Conservation (phyloP, 2,113 vertebrate species). For the Nesoenas mayeri region DNA sequence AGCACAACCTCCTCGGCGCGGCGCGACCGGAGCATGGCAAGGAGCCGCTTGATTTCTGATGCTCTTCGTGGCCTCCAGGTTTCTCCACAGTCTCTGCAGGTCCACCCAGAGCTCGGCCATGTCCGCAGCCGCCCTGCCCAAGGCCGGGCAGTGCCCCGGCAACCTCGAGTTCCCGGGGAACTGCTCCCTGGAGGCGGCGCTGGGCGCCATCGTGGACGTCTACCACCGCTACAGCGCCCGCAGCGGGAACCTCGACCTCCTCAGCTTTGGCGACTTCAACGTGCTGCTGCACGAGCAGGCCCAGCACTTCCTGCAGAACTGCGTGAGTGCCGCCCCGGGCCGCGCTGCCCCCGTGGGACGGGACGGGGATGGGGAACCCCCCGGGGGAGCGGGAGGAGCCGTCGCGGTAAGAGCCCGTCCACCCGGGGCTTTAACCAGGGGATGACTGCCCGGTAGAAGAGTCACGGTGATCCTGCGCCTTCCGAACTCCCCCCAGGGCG, state of each 20-base stretch:
- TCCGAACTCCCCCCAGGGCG: background rate
- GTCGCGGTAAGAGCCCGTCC: background rate
- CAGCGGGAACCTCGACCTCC: fast-evolving
- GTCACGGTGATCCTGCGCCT: background rate
- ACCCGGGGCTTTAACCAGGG: background rate
- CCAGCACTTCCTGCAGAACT: background rate
- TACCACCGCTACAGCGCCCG: conserved; percentile 1
- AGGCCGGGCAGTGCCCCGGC: too few relatives aligned
- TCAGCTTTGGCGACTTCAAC: fast-evolving
- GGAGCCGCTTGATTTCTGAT: background rate
- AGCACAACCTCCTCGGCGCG: background rate
- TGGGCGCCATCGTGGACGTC: fast-evolving
- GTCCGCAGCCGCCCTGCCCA: background rate
- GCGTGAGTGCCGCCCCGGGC: background rate
- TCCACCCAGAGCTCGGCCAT: background rate
- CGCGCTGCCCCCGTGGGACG: too few relatives aligned
- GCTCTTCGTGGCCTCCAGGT: fast-evolving
- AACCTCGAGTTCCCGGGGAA: background rate
- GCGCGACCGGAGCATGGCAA: fast-evolving
- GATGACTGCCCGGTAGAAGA: fast-evolving
- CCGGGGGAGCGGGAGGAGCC: background rate
- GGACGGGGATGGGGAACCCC: background rate
- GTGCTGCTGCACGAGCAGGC: background rate
- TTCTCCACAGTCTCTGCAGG: background rate
- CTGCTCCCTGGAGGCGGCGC: background rate